These are phyloP conservation scores for Actias luna DNA, from an alignment of 2,888 invertebrate genomes.

Conservation along the genomic window DNA sequence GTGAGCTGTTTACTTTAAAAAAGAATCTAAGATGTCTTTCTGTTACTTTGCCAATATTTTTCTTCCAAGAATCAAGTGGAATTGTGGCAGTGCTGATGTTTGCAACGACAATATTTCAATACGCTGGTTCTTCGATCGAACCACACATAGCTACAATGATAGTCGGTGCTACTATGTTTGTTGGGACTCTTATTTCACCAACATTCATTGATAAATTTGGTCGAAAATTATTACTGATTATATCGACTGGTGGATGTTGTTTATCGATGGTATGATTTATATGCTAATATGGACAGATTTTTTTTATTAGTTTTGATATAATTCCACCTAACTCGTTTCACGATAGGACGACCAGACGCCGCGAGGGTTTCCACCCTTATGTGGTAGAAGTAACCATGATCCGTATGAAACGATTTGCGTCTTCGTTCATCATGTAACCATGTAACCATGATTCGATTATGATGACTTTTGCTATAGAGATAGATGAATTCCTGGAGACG, in stretches of 20 bases:
- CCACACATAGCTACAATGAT: slow-evolving; percentile 38
- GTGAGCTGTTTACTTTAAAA: slow-evolving; percentile 32
- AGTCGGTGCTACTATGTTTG: slow-evolving; percentile 24
- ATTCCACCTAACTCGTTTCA: neutral
- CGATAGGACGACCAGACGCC: no score
- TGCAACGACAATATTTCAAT: slow-evolving; percentile 35
- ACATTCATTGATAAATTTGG: slow-evolving; percentile 9
- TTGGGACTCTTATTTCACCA: slow-evolving; percentile 9
- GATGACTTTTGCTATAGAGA: no score
- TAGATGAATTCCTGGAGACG: no score
- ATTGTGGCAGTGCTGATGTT: slow-evolving; percentile 31
- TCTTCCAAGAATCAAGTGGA: slow-evolving; percentile 37
- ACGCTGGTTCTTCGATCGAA: slow-evolving; percentile 35
- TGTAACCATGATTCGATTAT: no score
- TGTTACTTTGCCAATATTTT: slow-evolving; percentile 28
- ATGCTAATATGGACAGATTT: neutral
- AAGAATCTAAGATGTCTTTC: slow-evolving; percentile 36
- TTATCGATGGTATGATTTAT: slow-evolving; percentile 1
- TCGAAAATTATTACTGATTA: slow-evolving; percentile 7
- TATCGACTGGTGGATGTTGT: slow-evolving; percentile 11
- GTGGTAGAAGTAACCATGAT: no score
- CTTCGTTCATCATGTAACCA: no score
- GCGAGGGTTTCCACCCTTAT: no score
- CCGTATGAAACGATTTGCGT: no score
- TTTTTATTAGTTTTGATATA: neutral